Base-by-base conservation (phyloP, 2,113 vertebrate genomes). In the Rhinoptilus africanus region DNA sequence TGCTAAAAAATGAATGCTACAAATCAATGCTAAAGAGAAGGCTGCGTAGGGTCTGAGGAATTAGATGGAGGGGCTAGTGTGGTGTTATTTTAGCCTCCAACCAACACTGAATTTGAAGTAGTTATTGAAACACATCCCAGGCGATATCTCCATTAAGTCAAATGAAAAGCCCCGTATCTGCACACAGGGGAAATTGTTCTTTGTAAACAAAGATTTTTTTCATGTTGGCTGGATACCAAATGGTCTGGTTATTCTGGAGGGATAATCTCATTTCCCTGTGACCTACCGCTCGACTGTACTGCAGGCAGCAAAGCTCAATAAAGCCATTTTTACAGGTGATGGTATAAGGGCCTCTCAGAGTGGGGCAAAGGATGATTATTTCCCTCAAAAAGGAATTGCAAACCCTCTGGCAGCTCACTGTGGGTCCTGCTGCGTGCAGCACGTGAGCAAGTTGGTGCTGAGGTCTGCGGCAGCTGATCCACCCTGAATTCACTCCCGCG, bases 361-460 rank as follows among this genome's bases (percentile, higher is more conserved):
- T 12, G 9, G 23, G 86, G 19, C 35, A 26, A 1, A 15, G 11
- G 15, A 11, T 34, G 16, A 5, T 5, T 54, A 6, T 39, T 69
- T 26, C 69, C 13, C 54, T 45, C 8, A 14, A 20, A 35, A 37
- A n/a, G 39, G 84, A 18, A 17, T 4, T 59, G 17, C 13, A 43
- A 77, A 13, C 34, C 41, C 56, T 34, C 39, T 6, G n/a, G 59
- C 21, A 63, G 54, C 59, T 88, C 18, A 0, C 56, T 32, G 45
- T 14, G 81, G 14, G 4, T 48, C n/a, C 30, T 75, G 63, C 23
- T 30, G 30, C 1, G 1, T 47, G 51, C 67, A 63, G 51, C 35
- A 2, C 1, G 2, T 12, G 28, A 34, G 16, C 1, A 5, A 27
- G n/a, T 6, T 34, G 66, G 7, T 50, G 50, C 79, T 8, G 5